Conservation (phyloP, 2,113 vertebrate species). For the Rhynchomys soricoides region DNA sequence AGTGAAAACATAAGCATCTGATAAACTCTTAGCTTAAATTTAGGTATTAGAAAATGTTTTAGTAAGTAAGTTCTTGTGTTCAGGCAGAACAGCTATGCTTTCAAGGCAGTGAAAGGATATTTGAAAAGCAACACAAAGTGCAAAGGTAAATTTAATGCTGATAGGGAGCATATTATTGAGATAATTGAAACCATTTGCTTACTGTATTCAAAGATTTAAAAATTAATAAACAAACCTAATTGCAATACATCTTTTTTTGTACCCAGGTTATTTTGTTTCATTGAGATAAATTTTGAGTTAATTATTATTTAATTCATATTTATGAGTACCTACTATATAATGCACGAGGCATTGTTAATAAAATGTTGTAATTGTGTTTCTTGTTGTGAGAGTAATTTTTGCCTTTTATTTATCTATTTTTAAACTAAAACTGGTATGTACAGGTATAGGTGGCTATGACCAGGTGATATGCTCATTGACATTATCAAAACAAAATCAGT, state of each 20-base stretch:
- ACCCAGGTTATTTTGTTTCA: background rate
- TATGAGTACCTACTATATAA: background rate
- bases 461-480: background rate
- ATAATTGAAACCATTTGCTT: background rate
- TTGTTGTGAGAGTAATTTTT: background rate
- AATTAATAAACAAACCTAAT: slow-evolving; percentile 25
- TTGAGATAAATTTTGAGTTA: background rate
- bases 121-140: slow-evolving; percentile 3
- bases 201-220: background rate
- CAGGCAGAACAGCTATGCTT: slow-evolving; percentile 1
- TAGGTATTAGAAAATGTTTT: slow-evolving; percentile 37
- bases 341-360: background rate
- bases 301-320: background rate
- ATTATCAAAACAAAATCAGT: slow-evolving; percentile 57
- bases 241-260: background rate
- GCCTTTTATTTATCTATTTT: background rate
- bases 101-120: background rate
- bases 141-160: background rate
- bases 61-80: slow-evolving; percentile 16
- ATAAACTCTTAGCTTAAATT: slow-evolving; percentile 26
- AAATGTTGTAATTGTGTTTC: background rate
- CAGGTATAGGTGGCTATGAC: background rate
- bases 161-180: slow-evolving; percentile 14
- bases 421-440: background rate
- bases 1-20: slow-evolving; percentile 54